Conservation (phyloP, 2,888 invertebrate genomes). For the Drosophila mettleri region DNA sequence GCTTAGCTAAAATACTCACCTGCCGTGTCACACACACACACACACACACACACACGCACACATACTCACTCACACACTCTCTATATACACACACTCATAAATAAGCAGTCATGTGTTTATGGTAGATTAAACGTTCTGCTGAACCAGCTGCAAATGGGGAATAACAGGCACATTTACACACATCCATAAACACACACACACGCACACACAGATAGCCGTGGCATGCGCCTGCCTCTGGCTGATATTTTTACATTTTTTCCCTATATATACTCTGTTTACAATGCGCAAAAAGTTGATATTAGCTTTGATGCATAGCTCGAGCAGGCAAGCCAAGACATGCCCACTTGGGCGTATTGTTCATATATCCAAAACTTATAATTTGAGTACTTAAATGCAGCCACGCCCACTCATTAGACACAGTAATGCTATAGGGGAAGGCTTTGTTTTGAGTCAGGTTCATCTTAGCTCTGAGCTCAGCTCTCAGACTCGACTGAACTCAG, state of each 20-base stretch:
- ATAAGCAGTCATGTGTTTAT: conserved; percentile 73
- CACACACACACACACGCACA: conserved; percentile 14
- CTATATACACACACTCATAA: conserved; percentile 49
- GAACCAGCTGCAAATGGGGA: conserved; percentile 67
- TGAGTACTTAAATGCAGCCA: not conserved
- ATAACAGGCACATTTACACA: conserved; percentile 44
- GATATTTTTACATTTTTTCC: conserved; percentile 38
- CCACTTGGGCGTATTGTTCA: not conserved
- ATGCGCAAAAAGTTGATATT: conserved; percentile 4
- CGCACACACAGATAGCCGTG: conserved; percentile 17
- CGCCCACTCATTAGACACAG: not conserved
- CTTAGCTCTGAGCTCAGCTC: not conserved
- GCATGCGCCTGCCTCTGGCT: conserved; percentile 49
- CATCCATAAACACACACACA: conserved; percentile 5
- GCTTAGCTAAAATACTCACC: conserved; percentile 57
- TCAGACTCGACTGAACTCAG: too few relatives aligned
- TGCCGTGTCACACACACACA: conserved; percentile 44
- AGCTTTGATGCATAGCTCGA: not conserved
- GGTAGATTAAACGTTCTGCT: conserved; percentile 73
- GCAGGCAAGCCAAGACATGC: not conserved
- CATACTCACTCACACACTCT: conserved; percentile 29
- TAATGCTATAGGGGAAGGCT: too few relatives aligned
- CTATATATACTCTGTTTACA: conserved; percentile 16
- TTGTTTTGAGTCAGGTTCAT: too few relatives aligned
- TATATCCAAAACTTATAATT: not conserved